Conservation (phyloP, 2,888 invertebrate species). For the Phalera bucephala region DNA sequence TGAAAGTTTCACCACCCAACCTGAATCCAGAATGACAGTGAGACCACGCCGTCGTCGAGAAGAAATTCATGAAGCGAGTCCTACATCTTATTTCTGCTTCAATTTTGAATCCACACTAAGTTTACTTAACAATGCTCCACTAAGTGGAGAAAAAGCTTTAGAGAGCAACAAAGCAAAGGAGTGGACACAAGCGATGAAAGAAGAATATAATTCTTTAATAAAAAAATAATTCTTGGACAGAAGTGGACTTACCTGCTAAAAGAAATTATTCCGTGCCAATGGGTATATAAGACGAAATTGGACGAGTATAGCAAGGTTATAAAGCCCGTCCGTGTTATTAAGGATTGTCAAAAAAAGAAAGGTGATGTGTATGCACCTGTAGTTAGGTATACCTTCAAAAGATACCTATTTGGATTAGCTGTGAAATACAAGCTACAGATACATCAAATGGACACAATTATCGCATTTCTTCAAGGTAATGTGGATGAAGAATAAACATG, state of each 20-base stretch:
- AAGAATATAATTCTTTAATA: conserved; percentile 2
- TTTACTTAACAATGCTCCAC: not conserved
- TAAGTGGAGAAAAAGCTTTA: conserved; percentile 1
- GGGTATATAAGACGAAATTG: not conserved
- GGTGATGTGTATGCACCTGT: conserved; percentile 4
- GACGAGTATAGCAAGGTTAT: not conserved
- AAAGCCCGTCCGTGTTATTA: conserved; percentile 3
- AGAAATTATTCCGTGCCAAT: conserved; percentile 1
- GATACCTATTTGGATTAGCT: not conserved
- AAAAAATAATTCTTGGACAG: conserved; percentile 1
- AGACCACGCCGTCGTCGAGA: not conserved
- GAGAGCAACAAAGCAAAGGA: conserved; percentile 1
- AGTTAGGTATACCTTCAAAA: not conserved
- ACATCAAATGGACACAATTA: conserved; percentile 1
- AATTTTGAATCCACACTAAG: conserved; percentile 2
- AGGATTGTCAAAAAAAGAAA: conserved; percentile 1
- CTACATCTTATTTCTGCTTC: not conserved
- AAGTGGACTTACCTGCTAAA: not conserved
- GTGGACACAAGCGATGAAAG: no score
- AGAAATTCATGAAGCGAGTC: not conserved
- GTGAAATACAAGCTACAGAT: conserved; percentile 1
- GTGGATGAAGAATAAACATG: not conserved
- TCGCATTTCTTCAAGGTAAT: not conserved
- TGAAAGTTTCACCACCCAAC: not conserved
- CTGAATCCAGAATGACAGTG: not conserved